phyloP scores from a whole-genome alignment of 2,113 vertebrate species.

The Lanius ludovicianus region DNA sequence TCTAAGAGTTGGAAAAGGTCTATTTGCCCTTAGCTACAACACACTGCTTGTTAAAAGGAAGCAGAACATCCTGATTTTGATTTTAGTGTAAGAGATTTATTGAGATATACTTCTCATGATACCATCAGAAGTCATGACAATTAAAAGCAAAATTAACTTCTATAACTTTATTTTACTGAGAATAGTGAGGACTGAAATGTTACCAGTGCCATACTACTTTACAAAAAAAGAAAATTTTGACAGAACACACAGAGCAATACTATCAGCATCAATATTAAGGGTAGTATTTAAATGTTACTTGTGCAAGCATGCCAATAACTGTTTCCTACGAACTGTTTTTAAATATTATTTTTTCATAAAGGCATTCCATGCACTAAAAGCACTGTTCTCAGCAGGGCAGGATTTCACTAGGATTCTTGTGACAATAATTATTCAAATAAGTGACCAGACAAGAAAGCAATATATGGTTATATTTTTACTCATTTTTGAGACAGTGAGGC shows the following conservation, averaged over 20 bases:
- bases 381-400: background rate
- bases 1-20: background rate
- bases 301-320: background rate
- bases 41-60: constrained; percentile 21
- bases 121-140: background rate
- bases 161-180: background rate
- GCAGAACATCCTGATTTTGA: background rate
- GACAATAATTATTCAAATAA: background rate
- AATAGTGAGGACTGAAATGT: background rate
- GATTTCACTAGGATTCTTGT: background rate
- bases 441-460: background rate
- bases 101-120: background rate
- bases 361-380: background rate
- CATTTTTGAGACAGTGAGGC: background rate
- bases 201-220: background rate
- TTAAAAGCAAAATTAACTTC: background rate
- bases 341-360: background rate
- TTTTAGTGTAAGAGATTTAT: background rate
- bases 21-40: background rate
- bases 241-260: background rate
- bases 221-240: background rate
- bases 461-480: background rate
- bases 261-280: background rate
- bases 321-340: background rate
- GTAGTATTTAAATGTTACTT: background rate